Conservation (phyloP, 1,140 invertebrate species). For the Zaprionus lachaisei region DNA sequence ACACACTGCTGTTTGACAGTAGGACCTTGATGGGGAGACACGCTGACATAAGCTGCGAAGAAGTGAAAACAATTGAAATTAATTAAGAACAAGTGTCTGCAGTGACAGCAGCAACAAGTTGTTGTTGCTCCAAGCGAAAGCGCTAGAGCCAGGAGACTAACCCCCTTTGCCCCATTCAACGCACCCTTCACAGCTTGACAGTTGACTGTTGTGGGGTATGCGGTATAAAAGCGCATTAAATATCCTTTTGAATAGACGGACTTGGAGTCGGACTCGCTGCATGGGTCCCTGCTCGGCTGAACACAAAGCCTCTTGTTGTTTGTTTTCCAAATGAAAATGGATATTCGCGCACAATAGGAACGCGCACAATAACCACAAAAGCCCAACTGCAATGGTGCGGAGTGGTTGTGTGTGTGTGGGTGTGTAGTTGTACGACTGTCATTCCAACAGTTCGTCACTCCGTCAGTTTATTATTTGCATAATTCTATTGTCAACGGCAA, state of each 20-base stretch:
- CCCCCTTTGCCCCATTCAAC: not conserved
- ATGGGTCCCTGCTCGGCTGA: slow-evolving; percentile 17
- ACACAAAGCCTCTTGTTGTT: slow-evolving; percentile 64
- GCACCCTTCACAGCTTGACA: not conserved
- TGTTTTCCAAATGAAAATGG: slow-evolving; percentile 70
- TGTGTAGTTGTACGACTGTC: not conserved
- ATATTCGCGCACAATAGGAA: slow-evolving; percentile 69
- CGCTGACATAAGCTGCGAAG: slow-evolving; percentile 13
- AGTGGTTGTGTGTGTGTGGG: not conserved
- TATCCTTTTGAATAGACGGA: slow-evolving; percentile 32
- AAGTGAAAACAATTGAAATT: slow-evolving; percentile 69
- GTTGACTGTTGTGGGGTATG: not conserved
- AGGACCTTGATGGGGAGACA: slow-evolving; percentile 14
- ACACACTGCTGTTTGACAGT: slow-evolving; percentile 8
- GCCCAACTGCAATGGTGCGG: slow-evolving; percentile 8
- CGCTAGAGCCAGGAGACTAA: not conserved
- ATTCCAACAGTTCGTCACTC: slow-evolving; percentile 13
- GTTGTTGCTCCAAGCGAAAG: slow-evolving; percentile 27
- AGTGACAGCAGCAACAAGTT: slow-evolving; percentile 65
- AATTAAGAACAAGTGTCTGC: slow-evolving; percentile 67
- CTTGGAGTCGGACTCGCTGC: not conserved
- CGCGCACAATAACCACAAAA: slow-evolving; percentile 37
- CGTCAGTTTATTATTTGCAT: slow-evolving; percentile 12
- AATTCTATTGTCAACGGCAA: slow-evolving; percentile 5
- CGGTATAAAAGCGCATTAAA: slow-evolving; percentile 42